Conservation (phyloP, 1,140 invertebrate genomes). For the Nymphalis io region DNA sequence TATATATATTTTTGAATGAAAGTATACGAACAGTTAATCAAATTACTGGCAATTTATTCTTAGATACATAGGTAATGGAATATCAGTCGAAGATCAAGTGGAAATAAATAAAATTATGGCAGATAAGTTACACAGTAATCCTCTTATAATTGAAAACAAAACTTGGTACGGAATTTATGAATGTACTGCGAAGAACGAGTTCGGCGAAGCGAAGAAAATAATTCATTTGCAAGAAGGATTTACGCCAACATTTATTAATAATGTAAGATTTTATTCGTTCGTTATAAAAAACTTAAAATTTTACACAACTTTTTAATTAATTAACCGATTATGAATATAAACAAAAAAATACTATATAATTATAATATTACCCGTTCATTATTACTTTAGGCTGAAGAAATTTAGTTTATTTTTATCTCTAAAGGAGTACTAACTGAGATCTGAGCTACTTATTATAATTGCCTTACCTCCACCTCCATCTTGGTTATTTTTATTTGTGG, state of each 20-base stretch:
- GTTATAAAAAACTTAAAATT: neutral
- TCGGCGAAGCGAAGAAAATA: conserved; percentile 53
- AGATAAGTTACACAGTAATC: conserved; percentile 37
- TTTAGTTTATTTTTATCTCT: no score
- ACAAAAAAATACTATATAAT: no score
- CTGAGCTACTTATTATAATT: no score
- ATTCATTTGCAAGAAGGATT: conserved; percentile 56
- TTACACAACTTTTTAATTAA: no score
- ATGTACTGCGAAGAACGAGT: conserved; percentile 58
- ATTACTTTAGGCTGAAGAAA: no score
- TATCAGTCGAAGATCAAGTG: conserved; percentile 46
- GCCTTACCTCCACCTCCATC: no score
- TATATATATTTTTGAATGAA: neutral
- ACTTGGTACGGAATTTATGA: conserved; percentile 55
- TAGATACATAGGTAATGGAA: conserved; percentile 51
- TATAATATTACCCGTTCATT: no score
- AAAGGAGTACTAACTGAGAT: no score
- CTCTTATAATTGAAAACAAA: conserved; percentile 45
- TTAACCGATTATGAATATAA: no score
- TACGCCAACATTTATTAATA: conserved; percentile 48
- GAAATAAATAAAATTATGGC: conserved; percentile 48
- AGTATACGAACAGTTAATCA: neutral
- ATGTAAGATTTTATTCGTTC: conserved; percentile 48
- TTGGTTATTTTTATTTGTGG: no score
- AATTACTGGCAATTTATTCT: neutral